A percentile compares a stretch with the other conserved stretches of the same genome.
phyloP scores from a whole-genome alignment of 2,888 invertebrate genomes.

The Sceliomorpha sp. region DNA sequence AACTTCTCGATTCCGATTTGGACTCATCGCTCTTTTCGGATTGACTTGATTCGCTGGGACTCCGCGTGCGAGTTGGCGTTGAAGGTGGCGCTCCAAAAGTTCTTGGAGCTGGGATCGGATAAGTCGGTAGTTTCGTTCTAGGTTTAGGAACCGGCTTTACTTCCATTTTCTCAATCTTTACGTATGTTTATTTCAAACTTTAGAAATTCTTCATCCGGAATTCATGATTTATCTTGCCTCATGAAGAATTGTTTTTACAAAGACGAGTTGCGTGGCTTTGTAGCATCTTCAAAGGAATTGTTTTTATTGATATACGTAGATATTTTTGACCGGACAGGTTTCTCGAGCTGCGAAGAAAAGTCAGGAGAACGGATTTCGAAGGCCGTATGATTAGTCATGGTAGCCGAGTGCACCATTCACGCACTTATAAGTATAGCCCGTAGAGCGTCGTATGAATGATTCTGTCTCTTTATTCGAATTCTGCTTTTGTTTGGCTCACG shows the following conservation, averaged over 20 bases:
- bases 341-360: constrained; percentile 23
- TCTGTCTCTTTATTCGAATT: constrained; percentile 15
- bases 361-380: constrained; percentile 43
- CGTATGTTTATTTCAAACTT: background rate
- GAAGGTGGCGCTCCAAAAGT: constrained; percentile 43
- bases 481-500: too few relatives aligned
- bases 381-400: constrained; percentile 49
- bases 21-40: constrained; percentile 70
- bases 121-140: constrained; percentile 64
- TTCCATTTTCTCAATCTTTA: constrained; percentile 63
- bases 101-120: constrained; percentile 72
- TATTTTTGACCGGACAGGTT: constrained; percentile 19
- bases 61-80: constrained; percentile 56
- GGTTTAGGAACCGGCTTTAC: constrained; percentile 75
- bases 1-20: constrained; percentile 57
- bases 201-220: constrained; percentile 13
- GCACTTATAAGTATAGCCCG: constrained; percentile 14
- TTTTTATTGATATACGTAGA: constrained; percentile 7
- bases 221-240: background rate
- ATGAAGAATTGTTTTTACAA: background rate
- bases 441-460: constrained; percentile 11
- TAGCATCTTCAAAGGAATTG: background rate
- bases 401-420: constrained; percentile 32
- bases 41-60: constrained; percentile 68
- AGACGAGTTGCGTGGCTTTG: background rate